These are phyloP conservation scores for Rhysida immarginata DNA, from an alignment of 1,140 invertebrate species.

Conservation along the genomic window DNA sequence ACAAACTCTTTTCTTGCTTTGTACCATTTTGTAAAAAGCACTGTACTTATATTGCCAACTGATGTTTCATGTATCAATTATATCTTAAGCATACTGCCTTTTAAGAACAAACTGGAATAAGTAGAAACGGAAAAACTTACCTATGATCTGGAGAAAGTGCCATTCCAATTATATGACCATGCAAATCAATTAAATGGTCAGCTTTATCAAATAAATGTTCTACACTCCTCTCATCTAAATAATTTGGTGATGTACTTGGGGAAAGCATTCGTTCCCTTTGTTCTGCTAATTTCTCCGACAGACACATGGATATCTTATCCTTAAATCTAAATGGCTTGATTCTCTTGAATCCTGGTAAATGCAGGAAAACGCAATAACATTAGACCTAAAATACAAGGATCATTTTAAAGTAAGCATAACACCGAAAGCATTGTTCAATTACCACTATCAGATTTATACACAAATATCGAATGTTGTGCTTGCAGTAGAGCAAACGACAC, in stretches of 20 bases:
- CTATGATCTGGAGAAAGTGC: slow-evolving; percentile 69
- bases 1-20: too few relatives aligned
- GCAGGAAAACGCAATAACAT: not conserved
- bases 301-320: slow-evolving; percentile 44
- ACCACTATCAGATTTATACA: too few relatives aligned
- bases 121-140: too few relatives aligned
- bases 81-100: too few relatives aligned
- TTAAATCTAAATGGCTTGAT: slow-evolving; percentile 57
- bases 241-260: slow-evolving; percentile 12
- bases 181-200: slow-evolving; percentile 69
- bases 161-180: slow-evolving; percentile 82
- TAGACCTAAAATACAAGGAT: not conserved
- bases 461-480: too few relatives aligned
- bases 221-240: slow-evolving; percentile 46
- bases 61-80: too few relatives aligned
- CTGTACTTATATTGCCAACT: too few relatives aligned
- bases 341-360: slow-evolving; percentile 48
- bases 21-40: too few relatives aligned
- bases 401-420: not conserved
- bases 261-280: slow-evolving; percentile 24
- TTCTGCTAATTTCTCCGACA: slow-evolving; percentile 47
- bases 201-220: slow-evolving; percentile 56
- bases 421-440: too few relatives aligned
- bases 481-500: too few relatives aligned
- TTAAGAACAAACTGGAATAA: too few relatives aligned